Percentiles rank a stretch among this genome's conserved stretches.
Conservation (phyloP, 92 coral and sea anemone genomes). For the Zoanthus gigantus region DNA sequence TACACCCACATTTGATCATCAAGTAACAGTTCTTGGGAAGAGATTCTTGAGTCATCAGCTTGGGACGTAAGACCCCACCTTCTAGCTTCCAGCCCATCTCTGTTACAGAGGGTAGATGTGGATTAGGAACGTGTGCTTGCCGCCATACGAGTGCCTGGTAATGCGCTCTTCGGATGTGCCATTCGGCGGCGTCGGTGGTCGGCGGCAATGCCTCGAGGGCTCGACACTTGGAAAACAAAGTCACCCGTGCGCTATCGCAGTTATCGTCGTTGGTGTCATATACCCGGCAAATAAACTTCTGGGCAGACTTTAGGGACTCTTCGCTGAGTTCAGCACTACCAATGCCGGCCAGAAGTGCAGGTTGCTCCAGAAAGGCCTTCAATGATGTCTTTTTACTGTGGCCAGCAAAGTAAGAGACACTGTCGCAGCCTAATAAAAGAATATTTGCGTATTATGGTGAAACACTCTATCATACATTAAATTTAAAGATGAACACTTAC, state of each 20-base stretch:
- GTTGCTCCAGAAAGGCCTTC: constrained; percentile 57
- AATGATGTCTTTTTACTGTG: constrained; percentile 53
- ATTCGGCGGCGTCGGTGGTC: constrained; percentile 62
- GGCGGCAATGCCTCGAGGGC: constrained; percentile 64
- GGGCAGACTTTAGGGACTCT: constrained; percentile 27
- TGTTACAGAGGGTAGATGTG: constrained; percentile 50
- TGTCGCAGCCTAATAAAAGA: constrained; percentile 48
- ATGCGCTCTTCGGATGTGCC: constrained; percentile 55
- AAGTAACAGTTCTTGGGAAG: constrained; percentile 8
- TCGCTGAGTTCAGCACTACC: constrained; percentile 50
- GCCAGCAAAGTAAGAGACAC: constrained; percentile 52
- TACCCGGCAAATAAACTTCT: constrained; percentile 54
- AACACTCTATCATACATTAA: too few relatives aligned
- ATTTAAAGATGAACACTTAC: too few relatives aligned
- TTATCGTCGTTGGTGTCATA: constrained; percentile 41
- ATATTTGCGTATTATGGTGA: too few relatives aligned
- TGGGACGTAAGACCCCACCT: constrained; percentile 41
- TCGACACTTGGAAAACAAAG: constrained; percentile 49
- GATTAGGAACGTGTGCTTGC: constrained; percentile 55
- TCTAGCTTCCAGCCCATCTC: constrained; percentile 53
- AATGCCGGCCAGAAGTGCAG: constrained; percentile 42
- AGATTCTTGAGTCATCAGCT: constrained; percentile 29
- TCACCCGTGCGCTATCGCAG: constrained; percentile 52
- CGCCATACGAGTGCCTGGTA: constrained; percentile 67
- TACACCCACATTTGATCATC: constrained; percentile 17